These are phyloP conservation scores for Helleia helle DNA, from an alignment of 2,888 invertebrate genomes.

Conservation along the genomic window DNA sequence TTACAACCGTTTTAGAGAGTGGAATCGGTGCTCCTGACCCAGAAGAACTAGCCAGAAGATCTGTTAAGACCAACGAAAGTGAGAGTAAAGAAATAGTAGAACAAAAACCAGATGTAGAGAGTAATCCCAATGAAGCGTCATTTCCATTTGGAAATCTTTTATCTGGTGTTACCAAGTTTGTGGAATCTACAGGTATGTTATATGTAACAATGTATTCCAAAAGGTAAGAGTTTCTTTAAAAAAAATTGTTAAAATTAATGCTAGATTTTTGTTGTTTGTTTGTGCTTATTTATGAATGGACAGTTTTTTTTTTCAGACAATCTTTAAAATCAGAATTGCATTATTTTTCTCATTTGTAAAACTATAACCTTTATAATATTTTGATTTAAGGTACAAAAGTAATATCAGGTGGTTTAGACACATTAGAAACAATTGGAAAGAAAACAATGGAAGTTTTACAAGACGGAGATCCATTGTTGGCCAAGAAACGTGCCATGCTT, in stretches of 20 bases:
- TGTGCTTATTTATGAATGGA: too few species aligned
- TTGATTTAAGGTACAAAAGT: conserved; percentile 77
- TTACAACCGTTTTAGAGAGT: conserved; percentile 84
- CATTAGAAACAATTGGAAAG: conserved; percentile 93
- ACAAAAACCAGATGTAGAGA: conserved; percentile 7
- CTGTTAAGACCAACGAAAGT: conserved; percentile 24
- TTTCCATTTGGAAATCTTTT: conserved; percentile 77
- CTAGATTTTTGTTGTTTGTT: too few species aligned
- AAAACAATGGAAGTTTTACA: conserved; percentile 95
- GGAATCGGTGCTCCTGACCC: conserved; percentile 90
- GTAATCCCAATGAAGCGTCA: conserved; percentile 32
- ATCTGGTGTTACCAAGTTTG: conserved; percentile 81
- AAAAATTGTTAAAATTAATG: too few species aligned
- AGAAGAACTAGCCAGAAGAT: conserved; percentile 79
- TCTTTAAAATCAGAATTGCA: too few species aligned
- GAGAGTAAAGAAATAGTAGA: conserved; percentile 14
- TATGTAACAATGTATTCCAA: too few species aligned
- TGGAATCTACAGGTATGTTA: conserved; percentile 77
- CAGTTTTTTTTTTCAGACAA: too few species aligned
- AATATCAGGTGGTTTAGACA: conserved; percentile 86
- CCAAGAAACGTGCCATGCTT: conserved; percentile 82
- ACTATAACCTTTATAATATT: too few species aligned
- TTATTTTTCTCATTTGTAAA: neutral
- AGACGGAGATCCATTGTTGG: conserved; percentile 92
- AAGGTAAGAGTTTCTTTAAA: too few species aligned